Percentiles rank a stretch among this genome's conserved stretches.
Conservation (phyloP, 2,797 vertebrate genomes). For the Argentina silus region DNA sequence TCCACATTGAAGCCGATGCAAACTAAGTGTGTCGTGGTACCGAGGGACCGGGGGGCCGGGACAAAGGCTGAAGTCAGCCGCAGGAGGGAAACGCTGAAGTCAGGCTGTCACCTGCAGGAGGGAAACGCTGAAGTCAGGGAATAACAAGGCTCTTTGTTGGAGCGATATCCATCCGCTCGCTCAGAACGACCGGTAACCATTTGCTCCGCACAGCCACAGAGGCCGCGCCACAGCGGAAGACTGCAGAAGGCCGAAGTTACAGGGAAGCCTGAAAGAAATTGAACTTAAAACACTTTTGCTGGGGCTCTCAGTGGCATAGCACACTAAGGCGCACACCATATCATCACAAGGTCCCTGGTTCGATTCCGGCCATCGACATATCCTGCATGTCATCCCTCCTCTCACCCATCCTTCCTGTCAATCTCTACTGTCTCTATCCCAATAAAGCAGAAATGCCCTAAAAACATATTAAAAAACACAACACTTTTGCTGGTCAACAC, state of each 20-base stretch:
- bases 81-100: not conserved
- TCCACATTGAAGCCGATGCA: not conserved
- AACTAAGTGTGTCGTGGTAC: no score
- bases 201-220: not conserved
- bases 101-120: not conserved
- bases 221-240: not conserved
- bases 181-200: not conserved
- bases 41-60: no score
- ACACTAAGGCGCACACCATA: no score
- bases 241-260: not conserved
- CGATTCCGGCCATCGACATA: no score
- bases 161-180: not conserved
- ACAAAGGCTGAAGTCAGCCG: not conserved
- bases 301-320: no score
- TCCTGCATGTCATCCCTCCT: no score
- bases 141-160: not conserved
- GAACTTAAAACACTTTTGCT: not conserved
- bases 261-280: not conserved
- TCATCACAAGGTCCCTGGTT: no score
- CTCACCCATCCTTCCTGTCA: no score
- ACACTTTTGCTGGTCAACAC: no score
- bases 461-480: no score
- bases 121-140: not conserved
- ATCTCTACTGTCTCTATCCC: no score
- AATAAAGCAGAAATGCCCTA: no score